Base-by-base conservation (phyloP, 2,113 vertebrate genomes). In the Callospermophilus lateralis region DNA sequence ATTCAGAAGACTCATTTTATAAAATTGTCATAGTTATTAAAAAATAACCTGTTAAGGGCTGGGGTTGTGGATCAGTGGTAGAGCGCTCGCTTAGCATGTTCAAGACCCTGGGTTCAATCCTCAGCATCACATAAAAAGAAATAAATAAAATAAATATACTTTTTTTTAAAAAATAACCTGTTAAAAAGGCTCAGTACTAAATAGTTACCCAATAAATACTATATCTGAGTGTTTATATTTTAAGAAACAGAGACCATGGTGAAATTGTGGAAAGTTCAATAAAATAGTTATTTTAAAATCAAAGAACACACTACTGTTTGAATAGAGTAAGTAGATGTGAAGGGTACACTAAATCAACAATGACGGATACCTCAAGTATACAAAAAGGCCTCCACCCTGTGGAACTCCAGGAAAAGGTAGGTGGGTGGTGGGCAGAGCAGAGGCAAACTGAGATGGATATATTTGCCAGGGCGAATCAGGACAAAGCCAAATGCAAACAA, bases 1-100 rank as follows among this genome's bases (percentile, higher is more conserved):
- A 90, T 37, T 84, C 58, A 70, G 63, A 70, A 61, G 39, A n/a
- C 8, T 37, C 26, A 48, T 68, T 58, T 70, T 11, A 24, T 30
- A 39, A 53, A 73, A 53, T 34, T 34, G 26, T 65, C 68, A 45
- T 17, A 11, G 34, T 51, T 19, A 32, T 34, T 77, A 4, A n/a
- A 78, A 93, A 88, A 87, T 22, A 68, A 81, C 39, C 85, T 83
- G n/a, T 19, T 81, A 32, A 81, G 45, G 45, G 45, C 45, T 45
- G 45, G 45, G 45, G 45, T 45, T 45, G 45, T 45, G 45, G 45
- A 7, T 45, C 45, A 45, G 45, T 9, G 45, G 45, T 45, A 45
- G 45, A 45, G 45, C 8, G 8, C 45, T 9, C 8, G 45, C 45
- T 45, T 45, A 45, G 45, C 45, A 45, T 45, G 45, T 45, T 45